Percentiles rank a stretch among this genome's conserved stretches.
Conservation (phyloP, 2,888 invertebrate species). For the Ypsolopha scabrella region DNA sequence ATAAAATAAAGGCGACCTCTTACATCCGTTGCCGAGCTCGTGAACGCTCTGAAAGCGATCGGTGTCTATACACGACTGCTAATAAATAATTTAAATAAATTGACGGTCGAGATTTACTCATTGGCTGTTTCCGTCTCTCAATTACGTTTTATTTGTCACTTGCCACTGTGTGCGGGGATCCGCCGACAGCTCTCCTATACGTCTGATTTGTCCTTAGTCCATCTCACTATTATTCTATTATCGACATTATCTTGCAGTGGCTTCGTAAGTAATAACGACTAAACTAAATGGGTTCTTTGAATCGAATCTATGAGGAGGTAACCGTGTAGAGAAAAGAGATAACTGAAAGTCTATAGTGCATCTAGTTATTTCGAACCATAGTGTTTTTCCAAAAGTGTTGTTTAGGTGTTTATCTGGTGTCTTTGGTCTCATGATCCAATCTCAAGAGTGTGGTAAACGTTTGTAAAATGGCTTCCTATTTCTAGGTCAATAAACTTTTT, state of each 20-base stretch:
- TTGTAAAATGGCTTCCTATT: no score
- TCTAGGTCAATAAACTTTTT: no score
- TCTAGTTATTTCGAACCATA: no score
- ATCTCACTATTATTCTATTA: constrained; percentile 1
- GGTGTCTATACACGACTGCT: constrained; percentile 65
- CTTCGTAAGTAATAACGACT: no score
- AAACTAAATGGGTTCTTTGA: no score
- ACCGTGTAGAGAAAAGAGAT: no score
- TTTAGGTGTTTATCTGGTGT: no score
- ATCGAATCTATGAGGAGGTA: no score
- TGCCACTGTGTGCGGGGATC: constrained; percentile 27
- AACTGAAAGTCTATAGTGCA: no score
- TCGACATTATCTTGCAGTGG: not conserved
- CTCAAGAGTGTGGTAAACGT: no score
- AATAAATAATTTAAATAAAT: constrained; percentile 72
- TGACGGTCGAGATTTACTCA: constrained; percentile 71
- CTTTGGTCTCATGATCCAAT: no score
- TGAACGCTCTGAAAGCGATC: constrained; percentile 60
- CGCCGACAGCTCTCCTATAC: not conserved
- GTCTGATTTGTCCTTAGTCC: not conserved
- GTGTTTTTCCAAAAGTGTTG: no score
- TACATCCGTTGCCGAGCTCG: constrained; percentile 19
- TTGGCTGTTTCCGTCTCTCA: constrained; percentile 69
- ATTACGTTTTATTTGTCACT: constrained; percentile 70
- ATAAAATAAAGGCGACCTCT: not conserved